Percentiles rank a stretch among this genome's conserved stretches.
Conservation (phyloP, 2,113 vertebrate genomes). For the Brachypodius melanocephalos region DNA sequence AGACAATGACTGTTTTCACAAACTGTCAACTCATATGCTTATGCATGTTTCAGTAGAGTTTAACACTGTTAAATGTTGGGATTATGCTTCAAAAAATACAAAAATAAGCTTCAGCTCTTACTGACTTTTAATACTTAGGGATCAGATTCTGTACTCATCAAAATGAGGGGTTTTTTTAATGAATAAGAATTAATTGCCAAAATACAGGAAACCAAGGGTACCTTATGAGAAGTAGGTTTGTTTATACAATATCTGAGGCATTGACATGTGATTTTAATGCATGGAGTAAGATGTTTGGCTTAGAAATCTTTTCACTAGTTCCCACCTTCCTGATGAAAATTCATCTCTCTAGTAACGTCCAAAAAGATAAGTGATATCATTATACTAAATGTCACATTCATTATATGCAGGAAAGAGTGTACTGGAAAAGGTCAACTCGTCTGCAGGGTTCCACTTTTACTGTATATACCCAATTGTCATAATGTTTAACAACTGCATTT, state of each 20-base stretch:
- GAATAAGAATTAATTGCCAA: not conserved
- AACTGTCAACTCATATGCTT: not conserved
- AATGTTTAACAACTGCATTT: rapidly evolving
- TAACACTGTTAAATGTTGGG: not conserved
- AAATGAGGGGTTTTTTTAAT: rapidly evolving
- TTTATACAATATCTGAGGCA: not conserved
- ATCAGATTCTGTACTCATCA: not conserved
- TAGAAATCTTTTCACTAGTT: not conserved
- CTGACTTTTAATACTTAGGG: not conserved
- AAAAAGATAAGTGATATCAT: not conserved
- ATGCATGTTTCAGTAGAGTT: not conserved
- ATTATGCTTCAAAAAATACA: not conserved
- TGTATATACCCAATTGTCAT: not conserved
- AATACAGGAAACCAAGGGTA: not conserved
- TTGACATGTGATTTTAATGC: not conserved
- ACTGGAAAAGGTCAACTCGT: not conserved
- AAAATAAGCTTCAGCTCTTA: not conserved
- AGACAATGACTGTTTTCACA: not conserved
- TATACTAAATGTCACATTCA: not conserved
- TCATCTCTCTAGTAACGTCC: not conserved
- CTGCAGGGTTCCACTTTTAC: not conserved
- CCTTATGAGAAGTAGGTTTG: not conserved
- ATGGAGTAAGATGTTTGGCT: not conserved
- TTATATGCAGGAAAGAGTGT: not conserved
- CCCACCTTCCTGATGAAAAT: not conserved